These are phyloP conservation scores for Pangasius macronema DNA, from an alignment of 2,797 vertebrate species.

Conservation along the genomic window DNA sequence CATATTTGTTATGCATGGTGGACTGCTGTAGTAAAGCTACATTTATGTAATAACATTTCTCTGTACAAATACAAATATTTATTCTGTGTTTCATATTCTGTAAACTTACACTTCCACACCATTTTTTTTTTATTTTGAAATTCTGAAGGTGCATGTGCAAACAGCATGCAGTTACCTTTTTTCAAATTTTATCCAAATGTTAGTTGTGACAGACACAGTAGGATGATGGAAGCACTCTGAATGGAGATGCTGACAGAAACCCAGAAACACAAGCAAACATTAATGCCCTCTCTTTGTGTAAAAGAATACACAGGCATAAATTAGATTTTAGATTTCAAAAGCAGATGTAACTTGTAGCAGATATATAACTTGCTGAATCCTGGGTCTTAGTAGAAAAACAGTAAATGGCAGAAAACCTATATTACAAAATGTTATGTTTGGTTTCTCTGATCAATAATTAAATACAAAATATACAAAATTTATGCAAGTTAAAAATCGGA, in stretches of 20 bases:
- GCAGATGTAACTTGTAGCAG: not conserved
- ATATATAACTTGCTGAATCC: not conserved
- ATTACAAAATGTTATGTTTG: not conserved
- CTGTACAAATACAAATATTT: not conserved
- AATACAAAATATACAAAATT: not conserved
- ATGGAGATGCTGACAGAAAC: not conserved
- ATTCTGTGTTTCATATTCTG: not conserved
- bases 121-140: not conserved
- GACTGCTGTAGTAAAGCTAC: not conserved
- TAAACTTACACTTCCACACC: not conserved
- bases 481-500: not conserved
- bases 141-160: not conserved
- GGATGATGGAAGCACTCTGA: not conserved
- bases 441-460: not conserved
- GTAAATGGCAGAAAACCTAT: not conserved
- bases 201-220: not conserved
- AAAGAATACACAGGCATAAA: not conserved
- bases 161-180: not conserved
- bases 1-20: not conserved
- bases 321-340: not conserved
- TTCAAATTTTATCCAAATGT: slow-evolving; percentile 11
- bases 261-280: not conserved
- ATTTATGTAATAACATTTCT: not conserved
- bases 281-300: not conserved
- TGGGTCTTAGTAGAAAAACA: not conserved